Conservation (phyloP, 2,888 invertebrate genomes). For the Keiferia lycopersicella region DNA sequence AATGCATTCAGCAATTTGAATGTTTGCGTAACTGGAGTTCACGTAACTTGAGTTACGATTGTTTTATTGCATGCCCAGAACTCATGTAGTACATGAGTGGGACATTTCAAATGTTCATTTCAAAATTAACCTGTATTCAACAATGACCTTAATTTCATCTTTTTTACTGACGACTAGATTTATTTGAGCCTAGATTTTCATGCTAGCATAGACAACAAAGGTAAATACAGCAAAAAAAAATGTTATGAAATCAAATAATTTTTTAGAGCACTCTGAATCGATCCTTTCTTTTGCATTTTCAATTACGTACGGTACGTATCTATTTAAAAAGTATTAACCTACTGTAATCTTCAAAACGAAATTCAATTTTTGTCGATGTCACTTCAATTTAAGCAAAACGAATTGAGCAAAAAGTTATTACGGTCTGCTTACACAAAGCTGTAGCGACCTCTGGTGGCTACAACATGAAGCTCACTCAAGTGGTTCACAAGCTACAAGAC, state of each 20-base stretch:
- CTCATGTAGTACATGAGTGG: conserved; percentile 2
- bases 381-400: background rate
- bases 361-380: conserved; percentile 2
- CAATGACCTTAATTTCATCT: too few relatives aligned
- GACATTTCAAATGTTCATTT: background rate
- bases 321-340: background rate
- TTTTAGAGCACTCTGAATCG: too few relatives aligned
- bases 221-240: too few relatives aligned
- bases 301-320: too few relatives aligned
- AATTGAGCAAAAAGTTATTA: background rate
- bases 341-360: background rate
- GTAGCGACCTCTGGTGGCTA: too few relatives aligned
- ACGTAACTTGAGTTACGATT: conserved; percentile 7
- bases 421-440: background rate
- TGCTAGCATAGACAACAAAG: too few relatives aligned
- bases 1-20: conserved; percentile 8
- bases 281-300: too few relatives aligned
- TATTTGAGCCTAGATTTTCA: too few relatives aligned
- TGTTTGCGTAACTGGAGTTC: conserved; percentile 2
- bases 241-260: too few relatives aligned
- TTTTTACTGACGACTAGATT: too few relatives aligned
- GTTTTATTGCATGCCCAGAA: conserved; percentile 1
- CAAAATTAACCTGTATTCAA: background rate
- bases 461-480: too few relatives aligned
- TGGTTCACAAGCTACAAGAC: too few relatives aligned